Evolutionary conservation across 2,113 vertebrate species (phyloP).

Genomic region (Anoura caudifer): DNA sequence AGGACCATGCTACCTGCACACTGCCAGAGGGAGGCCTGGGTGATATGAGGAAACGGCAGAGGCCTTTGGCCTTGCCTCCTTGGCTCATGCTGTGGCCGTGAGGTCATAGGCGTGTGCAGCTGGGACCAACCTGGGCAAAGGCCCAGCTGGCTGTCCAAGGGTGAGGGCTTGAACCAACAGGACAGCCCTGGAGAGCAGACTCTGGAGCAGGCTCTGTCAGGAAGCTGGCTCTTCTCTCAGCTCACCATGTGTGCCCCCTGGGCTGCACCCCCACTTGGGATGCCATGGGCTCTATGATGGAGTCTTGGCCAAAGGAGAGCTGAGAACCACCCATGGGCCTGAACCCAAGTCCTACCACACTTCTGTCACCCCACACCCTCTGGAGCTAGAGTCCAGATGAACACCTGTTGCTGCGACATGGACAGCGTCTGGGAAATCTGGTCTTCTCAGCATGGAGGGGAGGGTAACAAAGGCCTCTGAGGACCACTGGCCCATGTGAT

Average conservation of each 20-base stretch:
- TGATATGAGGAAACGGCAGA: fast-evolving
- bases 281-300: background rate
- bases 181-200: background rate
- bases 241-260: fast-evolving
- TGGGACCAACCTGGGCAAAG: background rate
- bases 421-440: fast-evolving
- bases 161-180: background rate
- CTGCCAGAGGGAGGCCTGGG: background rate
- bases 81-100: fast-evolving
- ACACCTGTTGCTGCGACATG: background rate
- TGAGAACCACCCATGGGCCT: background rate
- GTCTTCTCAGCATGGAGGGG: background rate
- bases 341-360: fast-evolving
- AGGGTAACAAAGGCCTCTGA: background rate
- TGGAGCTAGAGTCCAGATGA: background rate
- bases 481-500: background rate
- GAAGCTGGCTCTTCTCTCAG: background rate
- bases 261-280: background rate
- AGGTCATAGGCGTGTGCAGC: too few relatives aligned
- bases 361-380: background rate
- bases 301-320: background rate
- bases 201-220: background rate
- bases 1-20: fast-evolving
- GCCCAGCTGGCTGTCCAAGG: background rate
- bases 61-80: background rate